A percentile compares a stretch with the other conserved stretches of the same genome.
phyloP scores from a whole-genome alignment of 2,888 invertebrate species.

The Conomelus anceps region DNA sequence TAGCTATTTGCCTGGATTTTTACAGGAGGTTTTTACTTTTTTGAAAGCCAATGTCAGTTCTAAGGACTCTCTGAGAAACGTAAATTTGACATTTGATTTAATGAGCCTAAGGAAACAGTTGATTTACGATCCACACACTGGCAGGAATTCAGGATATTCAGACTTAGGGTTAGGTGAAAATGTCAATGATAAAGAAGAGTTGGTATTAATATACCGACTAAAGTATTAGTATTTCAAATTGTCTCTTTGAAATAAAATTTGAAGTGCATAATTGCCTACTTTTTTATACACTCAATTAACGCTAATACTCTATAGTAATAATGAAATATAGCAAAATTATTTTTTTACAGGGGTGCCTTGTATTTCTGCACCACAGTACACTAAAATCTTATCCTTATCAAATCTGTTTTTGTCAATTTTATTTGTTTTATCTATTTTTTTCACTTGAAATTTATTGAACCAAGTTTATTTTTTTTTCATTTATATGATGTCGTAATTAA shows the following conservation, averaged over 20 bases:
- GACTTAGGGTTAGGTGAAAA: neutral
- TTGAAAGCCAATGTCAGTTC: neutral
- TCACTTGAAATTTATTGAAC: too few species aligned
- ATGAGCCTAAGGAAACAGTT: constrained; percentile 16
- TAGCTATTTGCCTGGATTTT: neutral
- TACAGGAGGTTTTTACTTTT: neutral
- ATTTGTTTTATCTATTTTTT: too few species aligned
- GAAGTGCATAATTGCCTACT: constrained; percentile 5
- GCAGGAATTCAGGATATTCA: constrained; percentile 8
- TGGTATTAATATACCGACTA: too few species aligned
- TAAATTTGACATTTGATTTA: too few species aligned
- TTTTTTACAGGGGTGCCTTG: too few species aligned
- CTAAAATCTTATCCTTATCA: too few species aligned
- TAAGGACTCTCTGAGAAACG: constrained; percentile 6
- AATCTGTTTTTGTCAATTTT: too few species aligned
- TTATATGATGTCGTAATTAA: too few species aligned
- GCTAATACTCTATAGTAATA: too few species aligned
- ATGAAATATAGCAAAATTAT: too few species aligned
- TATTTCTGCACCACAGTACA: too few species aligned
- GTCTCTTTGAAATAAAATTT: constrained; percentile 15
- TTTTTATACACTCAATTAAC: constrained; percentile 15
- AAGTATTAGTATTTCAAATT: constrained; percentile 6
- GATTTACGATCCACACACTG: constrained; percentile 9
- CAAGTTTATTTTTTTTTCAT: too few species aligned
- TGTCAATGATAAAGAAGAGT: neutral